phyloP scores from a whole-genome alignment of 2,888 invertebrate species.

The Dicyrtomina minuta region DNA sequence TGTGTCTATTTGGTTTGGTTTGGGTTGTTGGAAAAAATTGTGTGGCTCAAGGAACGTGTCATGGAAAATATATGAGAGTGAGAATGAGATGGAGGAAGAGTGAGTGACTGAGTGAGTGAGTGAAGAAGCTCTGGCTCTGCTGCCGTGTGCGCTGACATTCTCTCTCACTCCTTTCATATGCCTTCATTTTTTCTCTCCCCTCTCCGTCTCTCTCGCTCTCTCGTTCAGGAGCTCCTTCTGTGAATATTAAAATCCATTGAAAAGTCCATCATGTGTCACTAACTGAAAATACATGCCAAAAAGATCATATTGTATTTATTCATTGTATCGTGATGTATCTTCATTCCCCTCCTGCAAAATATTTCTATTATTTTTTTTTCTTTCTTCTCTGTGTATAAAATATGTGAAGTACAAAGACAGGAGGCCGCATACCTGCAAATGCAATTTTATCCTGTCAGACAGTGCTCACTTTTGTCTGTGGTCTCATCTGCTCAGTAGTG shows the following conservation, averaged over 20 bases:
- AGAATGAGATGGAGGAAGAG: background rate
- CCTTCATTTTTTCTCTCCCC: background rate
- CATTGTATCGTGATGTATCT: constrained; percentile 16
- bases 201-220: background rate
- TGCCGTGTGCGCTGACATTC: constrained; percentile 7
- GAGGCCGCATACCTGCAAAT: too few relatives aligned
- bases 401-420: too few relatives aligned
- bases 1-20: too few relatives aligned
- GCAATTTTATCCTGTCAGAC: too few relatives aligned
- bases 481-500: too few relatives aligned
- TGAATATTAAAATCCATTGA: constrained; percentile 30
- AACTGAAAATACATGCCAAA: constrained; percentile 5
- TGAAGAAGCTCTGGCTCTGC: background rate
- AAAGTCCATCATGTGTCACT: constrained; percentile 29
- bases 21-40: too few relatives aligned
- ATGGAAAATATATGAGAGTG: background rate
- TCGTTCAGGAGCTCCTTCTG: constrained; percentile 5
- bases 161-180: constrained; percentile 9
- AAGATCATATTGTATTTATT: constrained; percentile 18
- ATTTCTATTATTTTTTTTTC: constrained; percentile 2
- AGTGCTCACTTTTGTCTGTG: too few relatives aligned
- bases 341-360: constrained; percentile 1
- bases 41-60: background rate
- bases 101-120: background rate
- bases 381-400: constrained; percentile 5